These are phyloP conservation scores for Columba livia DNA, from an alignment of 2,113 vertebrate species.

Conservation along the genomic window DNA sequence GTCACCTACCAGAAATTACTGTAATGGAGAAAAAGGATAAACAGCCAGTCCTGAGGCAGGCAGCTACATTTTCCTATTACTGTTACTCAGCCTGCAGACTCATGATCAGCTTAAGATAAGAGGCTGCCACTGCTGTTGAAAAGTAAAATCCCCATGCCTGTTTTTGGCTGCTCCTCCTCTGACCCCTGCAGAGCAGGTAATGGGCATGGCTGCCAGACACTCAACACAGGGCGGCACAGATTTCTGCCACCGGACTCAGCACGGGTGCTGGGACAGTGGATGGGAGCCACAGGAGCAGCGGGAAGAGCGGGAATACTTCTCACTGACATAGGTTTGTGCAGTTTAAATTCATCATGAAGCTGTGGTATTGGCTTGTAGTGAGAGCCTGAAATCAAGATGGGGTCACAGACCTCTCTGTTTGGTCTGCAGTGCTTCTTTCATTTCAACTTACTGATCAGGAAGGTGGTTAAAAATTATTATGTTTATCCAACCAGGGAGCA, in stretches of 20 bases:
- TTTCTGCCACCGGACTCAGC: background rate
- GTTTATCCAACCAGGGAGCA: background rate
- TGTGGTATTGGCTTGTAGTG: background rate
- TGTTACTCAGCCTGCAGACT: background rate
- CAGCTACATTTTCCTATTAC: background rate
- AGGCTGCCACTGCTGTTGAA: background rate
- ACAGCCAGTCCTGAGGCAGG: background rate
- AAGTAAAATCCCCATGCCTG: fast-evolving
- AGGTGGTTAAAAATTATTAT: background rate
- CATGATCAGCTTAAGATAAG: background rate
- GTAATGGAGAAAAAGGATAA: slow-evolving; percentile 21
- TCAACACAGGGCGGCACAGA: fast-evolving
- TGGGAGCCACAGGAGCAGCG: fast-evolving
- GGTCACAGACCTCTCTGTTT: background rate
- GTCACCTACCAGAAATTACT: slow-evolving; percentile 45
- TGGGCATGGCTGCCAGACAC: background rate
- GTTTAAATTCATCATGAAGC: background rate
- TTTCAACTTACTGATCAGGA: background rate
- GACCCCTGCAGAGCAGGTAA: fast-evolving
- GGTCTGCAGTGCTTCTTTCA: background rate
- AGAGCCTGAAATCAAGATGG: background rate
- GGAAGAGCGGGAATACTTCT: background rate
- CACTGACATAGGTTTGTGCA: fast-evolving
- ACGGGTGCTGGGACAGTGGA: fast-evolving
- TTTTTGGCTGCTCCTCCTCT: background rate